These are phyloP conservation scores for Tragulus kanchil DNA, from an alignment of 2,113 vertebrate genomes.

Conservation along the genomic window DNA sequence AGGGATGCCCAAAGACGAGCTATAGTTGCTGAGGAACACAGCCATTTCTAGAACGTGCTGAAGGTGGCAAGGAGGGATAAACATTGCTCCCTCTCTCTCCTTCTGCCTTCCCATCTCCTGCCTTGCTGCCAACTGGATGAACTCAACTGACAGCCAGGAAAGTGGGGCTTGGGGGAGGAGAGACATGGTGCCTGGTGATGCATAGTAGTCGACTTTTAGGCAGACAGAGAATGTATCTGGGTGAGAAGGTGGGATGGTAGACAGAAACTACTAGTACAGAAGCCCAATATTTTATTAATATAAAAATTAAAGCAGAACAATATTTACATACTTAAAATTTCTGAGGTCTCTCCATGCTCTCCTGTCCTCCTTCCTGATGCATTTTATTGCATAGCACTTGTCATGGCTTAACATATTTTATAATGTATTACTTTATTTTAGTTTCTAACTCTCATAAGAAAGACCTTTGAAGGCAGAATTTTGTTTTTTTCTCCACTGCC, in stretches of 20 bases:
- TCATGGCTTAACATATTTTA: background rate
- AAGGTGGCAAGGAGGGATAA: background rate
- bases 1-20: background rate
- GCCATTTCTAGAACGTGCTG: background rate
- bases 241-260: background rate
- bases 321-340: background rate
- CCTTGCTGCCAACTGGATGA: background rate
- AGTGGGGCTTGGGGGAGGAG: rapidly evolving
- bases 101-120: background rate
- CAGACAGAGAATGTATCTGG: background rate
- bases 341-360: background rate
- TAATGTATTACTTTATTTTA: background rate
- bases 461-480: background rate
- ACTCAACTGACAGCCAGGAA: background rate
- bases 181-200: background rate
- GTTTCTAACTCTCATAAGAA: background rate
- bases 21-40: background rate
- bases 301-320: background rate
- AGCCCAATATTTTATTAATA: background rate
- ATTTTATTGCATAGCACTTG: background rate
- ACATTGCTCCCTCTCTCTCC: background rate
- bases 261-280: background rate
- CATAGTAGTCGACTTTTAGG: background rate
- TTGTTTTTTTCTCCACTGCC: background rate
- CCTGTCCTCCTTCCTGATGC: background rate